Base-by-base conservation (phyloP, 1,140 invertebrate genomes). In the Platorchestia sp. region DNA sequence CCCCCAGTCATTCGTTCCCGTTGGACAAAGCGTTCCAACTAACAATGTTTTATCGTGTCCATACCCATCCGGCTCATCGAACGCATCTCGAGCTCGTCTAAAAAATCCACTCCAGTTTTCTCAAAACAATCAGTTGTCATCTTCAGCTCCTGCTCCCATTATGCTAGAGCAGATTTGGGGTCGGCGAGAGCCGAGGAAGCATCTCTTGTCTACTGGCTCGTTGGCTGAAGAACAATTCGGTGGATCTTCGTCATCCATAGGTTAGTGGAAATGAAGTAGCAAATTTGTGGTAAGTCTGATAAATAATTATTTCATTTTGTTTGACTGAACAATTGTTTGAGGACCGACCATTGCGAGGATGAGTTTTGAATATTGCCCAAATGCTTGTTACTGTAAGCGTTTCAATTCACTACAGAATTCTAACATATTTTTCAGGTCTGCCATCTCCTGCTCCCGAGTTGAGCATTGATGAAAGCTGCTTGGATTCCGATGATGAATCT, bases 191-290 rank as follows among this genome's bases (percentile, higher is more conserved):
- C 98, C 98, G 40, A 97, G 98, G 86, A 98, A 98, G 96, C 98
- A 99, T 97, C 97, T 99, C 90, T 97, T 99, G n/a, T 99, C 98
- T 45, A 99, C 98, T 22, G 98, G 98, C 95, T 99, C 98, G 59
- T 97, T 99, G 96, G 98, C 98, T 27, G 98, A 99, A 97, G 98
- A 96, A 95, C 91, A 44, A 36, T 95, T 96, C 95, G 96, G 96
- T 96, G 96, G 96, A 44, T 96, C 95, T n/a, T 89, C 96, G 27
- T 96, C 96, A 95, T 99, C 98, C 45, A 96, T 99, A 3, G 98
- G 98, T 95, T 98, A 45, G 91, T 45, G 16, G 7, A 91, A 91
- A 42, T 7, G 43, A 86, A 51, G 47, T 51, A 51, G 47, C 47
- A 51, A 51, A 6, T 51, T 51, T 19, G 6, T 51, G 47, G 19